Conservation (phyloP, 2,888 invertebrate species). For the Microdon myrmicae region DNA sequence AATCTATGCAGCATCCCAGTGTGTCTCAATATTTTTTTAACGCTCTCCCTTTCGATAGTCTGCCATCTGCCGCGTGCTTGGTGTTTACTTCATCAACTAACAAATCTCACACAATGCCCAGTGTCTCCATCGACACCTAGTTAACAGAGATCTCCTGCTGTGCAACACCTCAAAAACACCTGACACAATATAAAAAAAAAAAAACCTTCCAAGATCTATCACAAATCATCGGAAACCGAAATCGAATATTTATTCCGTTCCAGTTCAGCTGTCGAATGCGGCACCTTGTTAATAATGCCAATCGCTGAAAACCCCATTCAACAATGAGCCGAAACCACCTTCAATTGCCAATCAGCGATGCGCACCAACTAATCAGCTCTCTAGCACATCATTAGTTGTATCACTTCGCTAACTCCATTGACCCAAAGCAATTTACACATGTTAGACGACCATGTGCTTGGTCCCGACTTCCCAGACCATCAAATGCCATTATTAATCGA, state of each 20-base stretch:
- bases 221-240: too few species aligned
- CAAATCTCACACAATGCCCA: too few species aligned
- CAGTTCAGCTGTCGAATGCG: slow-evolving; percentile 47
- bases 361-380: slow-evolving; percentile 27
- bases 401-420: slow-evolving; percentile 20
- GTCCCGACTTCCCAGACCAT: slow-evolving; percentile 11
- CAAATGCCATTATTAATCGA: slow-evolving; percentile 48
- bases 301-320: slow-evolving; percentile 26
- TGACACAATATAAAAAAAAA: slow-evolving; percentile 28
- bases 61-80: too few species aligned
- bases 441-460: slow-evolving; percentile 32
- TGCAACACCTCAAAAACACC: slow-evolving; percentile 30
- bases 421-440: slow-evolving; percentile 51
- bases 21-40: too few species aligned
- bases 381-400: slow-evolving; percentile 35
- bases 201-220: slow-evolving; percentile 17
- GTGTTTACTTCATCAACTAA: too few species aligned
- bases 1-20: too few species aligned
- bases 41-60: too few species aligned
- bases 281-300: slow-evolving; percentile 39
- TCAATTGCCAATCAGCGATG: slow-evolving; percentile 29
- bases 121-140: slow-evolving; percentile 33
- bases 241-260: too few species aligned
- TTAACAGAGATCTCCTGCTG: slow-evolving; percentile 30
- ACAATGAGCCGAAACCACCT: slow-evolving; percentile 20